A percentile compares a stretch with the other conserved stretches of the same genome.
These are phyloP conservation scores for Oreochromis tanganicae DNA, from an alignment of 2,113 vertebrate genomes.

Conservation along the genomic window DNA sequence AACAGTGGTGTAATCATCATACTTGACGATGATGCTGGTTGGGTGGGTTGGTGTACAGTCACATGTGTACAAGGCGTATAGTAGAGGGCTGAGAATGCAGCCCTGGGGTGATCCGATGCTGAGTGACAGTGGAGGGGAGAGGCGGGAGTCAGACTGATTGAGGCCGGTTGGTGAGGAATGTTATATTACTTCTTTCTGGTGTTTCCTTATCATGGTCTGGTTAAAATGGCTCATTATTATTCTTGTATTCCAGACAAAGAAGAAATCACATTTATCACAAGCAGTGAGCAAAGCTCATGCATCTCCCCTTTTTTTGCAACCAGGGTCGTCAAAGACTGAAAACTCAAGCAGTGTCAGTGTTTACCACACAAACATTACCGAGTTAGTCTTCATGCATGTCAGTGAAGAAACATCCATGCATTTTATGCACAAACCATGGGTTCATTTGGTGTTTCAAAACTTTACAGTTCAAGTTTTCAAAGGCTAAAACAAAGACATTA, in stretches of 20 bases:
- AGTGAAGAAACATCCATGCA: neutral
- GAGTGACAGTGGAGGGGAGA: neutral
- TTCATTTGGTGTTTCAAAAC: neutral
- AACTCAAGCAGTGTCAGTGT: neutral
- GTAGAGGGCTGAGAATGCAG: neutral
- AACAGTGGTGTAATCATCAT: neutral
- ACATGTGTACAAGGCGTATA: neutral
- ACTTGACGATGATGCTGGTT: fast-evolving
- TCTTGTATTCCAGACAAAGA: neutral
- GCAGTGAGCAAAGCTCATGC: neutral
- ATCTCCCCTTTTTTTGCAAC: neutral
- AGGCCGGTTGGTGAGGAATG: neutral
- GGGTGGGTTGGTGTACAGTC: neutral
- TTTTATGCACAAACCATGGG: neutral
- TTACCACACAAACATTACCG: neutral
- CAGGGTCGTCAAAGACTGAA: neutral
- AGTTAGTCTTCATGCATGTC: slow-evolving; percentile 12
- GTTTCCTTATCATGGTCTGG: neutral
- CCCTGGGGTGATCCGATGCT: neutral
- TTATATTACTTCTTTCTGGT: neutral
- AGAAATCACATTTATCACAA: neutral
- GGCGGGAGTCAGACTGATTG: neutral
- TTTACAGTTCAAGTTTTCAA: neutral
- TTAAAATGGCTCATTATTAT: neutral
- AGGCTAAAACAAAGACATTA: neutral